Base-by-base conservation (phyloP, 2,797 vertebrate genomes). In the Loris lydekkerianus region DNA sequence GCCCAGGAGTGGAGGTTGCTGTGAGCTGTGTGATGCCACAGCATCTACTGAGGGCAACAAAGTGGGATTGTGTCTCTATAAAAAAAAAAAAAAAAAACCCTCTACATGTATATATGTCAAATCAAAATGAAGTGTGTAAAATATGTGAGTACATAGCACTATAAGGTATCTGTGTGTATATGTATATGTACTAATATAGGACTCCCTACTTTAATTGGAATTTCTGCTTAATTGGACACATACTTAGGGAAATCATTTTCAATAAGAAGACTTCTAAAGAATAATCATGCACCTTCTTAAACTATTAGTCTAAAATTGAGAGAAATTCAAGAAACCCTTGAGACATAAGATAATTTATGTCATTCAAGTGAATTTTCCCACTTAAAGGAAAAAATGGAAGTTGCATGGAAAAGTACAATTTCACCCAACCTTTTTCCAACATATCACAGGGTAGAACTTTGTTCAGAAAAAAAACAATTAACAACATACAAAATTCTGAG, bases 251-350 rank as follows among this genome's bases (percentile, higher is more conserved):
- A 89, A 91, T 65, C 49, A 91, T 92, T 95, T 80, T 43, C 82
- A 93, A 20, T 86, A 93, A 80, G 23, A 97, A 20, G 43, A 94
- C 18, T 84, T 93, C 83, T 65, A 61, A 10, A 65, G 29, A 56
- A 83, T 86, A 95, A 95, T 73, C 46, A 94, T 40, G 31, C 9
- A 49, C 11, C 13, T n/a, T 73, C 67, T 93, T 95, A 76, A 72
- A 80, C 56, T 76, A 61, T 76, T 72, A 96, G 18, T 21, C 43
- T 49, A 86, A 95, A 85, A 76, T 27, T 77, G 21, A 63, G 25
- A 92, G 56, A 96, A 92, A 96, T 83, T 94, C 63, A 91, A 92
- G 89, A 86, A 83, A 91, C 40, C 46, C n/a, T 96, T 90, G 29
- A 94, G 58, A 94, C 18, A 40, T 61, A 87, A 94, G 43, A 86